These are phyloP conservation scores for Melipona bicolor DNA, from an alignment of 2,888 invertebrate genomes.

Conservation along the genomic window DNA sequence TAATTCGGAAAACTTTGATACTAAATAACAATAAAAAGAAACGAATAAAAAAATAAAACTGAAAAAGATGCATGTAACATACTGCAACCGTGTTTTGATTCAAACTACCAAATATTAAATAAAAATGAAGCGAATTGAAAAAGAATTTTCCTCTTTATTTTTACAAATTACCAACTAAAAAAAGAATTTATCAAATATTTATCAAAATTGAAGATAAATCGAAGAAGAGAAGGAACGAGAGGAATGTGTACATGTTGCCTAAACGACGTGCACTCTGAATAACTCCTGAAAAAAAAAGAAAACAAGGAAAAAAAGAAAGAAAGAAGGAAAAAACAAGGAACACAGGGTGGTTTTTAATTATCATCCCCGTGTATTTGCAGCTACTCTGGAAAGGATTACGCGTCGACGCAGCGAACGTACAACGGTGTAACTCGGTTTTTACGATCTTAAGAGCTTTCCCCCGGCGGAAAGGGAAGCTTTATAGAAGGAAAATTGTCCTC, in stretches of 20 bases:
- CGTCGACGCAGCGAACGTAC: conserved; percentile 9
- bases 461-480: neutral
- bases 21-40: too few relatives aligned
- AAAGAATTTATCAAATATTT: neutral
- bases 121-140: too few relatives aligned
- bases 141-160: too few relatives aligned
- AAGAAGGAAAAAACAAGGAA: neutral
- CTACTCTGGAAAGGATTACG: conserved; percentile 35
- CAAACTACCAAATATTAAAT: too few relatives aligned
- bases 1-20: too few relatives aligned
- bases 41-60: too few relatives aligned
- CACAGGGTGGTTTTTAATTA: conserved; percentile 61
- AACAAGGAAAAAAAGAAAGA: too few relatives aligned
- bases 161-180: too few relatives aligned
- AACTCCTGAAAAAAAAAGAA: conserved; percentile 42
- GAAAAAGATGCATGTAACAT: too few relatives aligned
- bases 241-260: neutral
- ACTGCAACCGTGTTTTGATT: too few relatives aligned
- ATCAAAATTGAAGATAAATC: neutral
- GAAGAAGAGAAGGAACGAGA: neutral
- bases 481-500: conserved; percentile 31
- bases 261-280: conserved; percentile 34
- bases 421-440: conserved; percentile 6
- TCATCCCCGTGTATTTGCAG: conserved; percentile 41
- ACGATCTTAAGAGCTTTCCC: conserved; percentile 11